These are phyloP conservation scores for Torymus tubicola DNA, from an alignment of 2,888 invertebrate species.

Conservation along the genomic window DNA sequence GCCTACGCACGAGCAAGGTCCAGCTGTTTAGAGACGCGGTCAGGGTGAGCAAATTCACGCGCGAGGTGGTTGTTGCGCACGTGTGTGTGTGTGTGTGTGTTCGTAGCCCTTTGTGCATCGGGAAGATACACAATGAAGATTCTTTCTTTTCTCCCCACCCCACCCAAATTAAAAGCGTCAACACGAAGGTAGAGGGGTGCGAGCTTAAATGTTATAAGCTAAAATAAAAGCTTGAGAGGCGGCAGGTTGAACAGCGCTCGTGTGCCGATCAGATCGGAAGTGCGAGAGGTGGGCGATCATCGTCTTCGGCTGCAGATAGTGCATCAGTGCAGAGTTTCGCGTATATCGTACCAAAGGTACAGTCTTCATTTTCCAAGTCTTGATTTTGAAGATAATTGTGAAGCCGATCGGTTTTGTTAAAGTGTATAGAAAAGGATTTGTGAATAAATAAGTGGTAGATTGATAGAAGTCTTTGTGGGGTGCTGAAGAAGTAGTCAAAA, in stretches of 20 bases:
- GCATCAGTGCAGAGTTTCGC: slow-evolving; percentile 64
- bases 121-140: neutral
- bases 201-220: slow-evolving; percentile 68
- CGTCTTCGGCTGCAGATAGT: slow-evolving; percentile 59
- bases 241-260: slow-evolving; percentile 63
- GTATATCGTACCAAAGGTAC: slow-evolving; percentile 65
- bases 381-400: too few relatives aligned
- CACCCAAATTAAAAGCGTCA: slow-evolving; percentile 31
- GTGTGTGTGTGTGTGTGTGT: slow-evolving; percentile 24
- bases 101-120: slow-evolving; percentile 14
- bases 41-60: slow-evolving; percentile 42
- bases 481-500: too few relatives aligned
- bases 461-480: too few relatives aligned
- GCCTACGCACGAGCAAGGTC: too few relatives aligned
- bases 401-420: too few relatives aligned
- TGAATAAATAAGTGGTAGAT: too few relatives aligned
- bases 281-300: slow-evolving; percentile 18
- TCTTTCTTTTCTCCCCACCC: slow-evolving; percentile 57
- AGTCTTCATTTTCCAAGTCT: neutral
- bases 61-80: slow-evolving; percentile 27
- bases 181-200: slow-evolving; percentile 43
- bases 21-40: slow-evolving; percentile 20
- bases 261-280: slow-evolving; percentile 59
- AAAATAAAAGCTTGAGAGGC: slow-evolving; percentile 72
- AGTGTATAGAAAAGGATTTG: too few relatives aligned